Base-by-base conservation (phyloP, 2,113 vertebrate species). In the Colius striatus region DNA sequence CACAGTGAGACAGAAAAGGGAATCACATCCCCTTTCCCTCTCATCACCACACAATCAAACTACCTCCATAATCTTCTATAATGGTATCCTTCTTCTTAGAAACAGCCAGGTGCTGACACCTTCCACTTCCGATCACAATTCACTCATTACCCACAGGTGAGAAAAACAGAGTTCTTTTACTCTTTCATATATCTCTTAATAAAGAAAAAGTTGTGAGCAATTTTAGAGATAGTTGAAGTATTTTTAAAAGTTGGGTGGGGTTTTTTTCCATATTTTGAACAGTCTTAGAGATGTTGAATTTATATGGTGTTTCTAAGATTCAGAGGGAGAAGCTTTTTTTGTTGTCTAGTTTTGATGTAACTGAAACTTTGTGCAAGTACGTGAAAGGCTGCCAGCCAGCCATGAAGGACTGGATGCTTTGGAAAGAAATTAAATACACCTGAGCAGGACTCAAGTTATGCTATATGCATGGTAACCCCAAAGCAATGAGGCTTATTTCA, bases 401-500 rank as follows among this genome's bases (percentile, higher is more conserved):
- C 58, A 50, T 16, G 25, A 85, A 75, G 30, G 41, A 63, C 47
- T 29, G 67, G 16, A 32, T 58, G 47, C 74, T 83, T 70, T 27
- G 67, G 81, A 83, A 93, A 73, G 71, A 83, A 91, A 85, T n/a
- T 62, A 57, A 84, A 84, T n/a, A n/a, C 79, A 43, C 54, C 61
- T 10, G 18, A 11, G 27, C 34, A 21, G 29, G 30, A 61, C 22
- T 72, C 50, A 19, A 36, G 32, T 50, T 91, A 75, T 75, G 57
- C 75, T 21, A 38, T 36, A 67, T 7, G 16, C n/a, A 38, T 15
- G 30, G 61, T n/a, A 87, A 80, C 15, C 10, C 45, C 53, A 88
- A 84, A 88, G 26, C 57, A 70, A 60, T 0, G 7, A 70, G 47
- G 34, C n/a, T 68, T 57, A 63, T 38, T 21, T 83, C 25, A 61